Evolutionary conservation across 1,140 invertebrate species (phyloP).

Genomic region (Ctenoplectra terminalis): DNA sequence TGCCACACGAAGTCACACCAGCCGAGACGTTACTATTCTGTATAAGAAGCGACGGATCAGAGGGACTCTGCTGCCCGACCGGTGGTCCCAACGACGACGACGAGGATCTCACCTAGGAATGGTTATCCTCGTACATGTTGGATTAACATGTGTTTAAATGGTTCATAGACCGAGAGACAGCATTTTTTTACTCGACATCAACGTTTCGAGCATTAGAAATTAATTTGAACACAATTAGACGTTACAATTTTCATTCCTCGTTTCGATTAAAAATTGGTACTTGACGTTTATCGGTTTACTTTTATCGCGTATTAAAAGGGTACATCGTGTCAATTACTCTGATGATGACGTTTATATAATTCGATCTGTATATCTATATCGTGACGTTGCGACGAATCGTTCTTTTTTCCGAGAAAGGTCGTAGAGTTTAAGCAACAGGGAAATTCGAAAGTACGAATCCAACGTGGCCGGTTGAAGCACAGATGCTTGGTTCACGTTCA

Average conservation of each 20-base stretch:
- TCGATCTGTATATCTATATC: neutral
- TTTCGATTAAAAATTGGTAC: neutral
- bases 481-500: neutral
- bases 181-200: neutral
- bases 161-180: slow-evolving; percentile 52
- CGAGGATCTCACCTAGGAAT: slow-evolving; percentile 79
- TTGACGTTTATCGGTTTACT: neutral
- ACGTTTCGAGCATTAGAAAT: neutral
- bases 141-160: slow-evolving; percentile 47
- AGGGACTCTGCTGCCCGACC: slow-evolving; percentile 92
- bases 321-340: slow-evolving; percentile 53
- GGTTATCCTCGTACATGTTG: slow-evolving; percentile 39
- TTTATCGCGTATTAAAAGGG: neutral
- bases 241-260: neutral
- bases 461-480: neutral
- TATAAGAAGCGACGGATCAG: slow-evolving; percentile 91
- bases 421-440: neutral
- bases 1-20: slow-evolving; percentile 90
- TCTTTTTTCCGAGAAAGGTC: neutral
- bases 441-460: slow-evolving; percentile 16
- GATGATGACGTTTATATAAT: slow-evolving; percentile 25
- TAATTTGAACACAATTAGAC: neutral
- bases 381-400: neutral
- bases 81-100: slow-evolving; percentile 86
- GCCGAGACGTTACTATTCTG: slow-evolving; percentile 92